These are phyloP conservation scores for Drosophila silvestris DNA, from an alignment of 2,888 invertebrate genomes.

Conservation along the genomic window DNA sequence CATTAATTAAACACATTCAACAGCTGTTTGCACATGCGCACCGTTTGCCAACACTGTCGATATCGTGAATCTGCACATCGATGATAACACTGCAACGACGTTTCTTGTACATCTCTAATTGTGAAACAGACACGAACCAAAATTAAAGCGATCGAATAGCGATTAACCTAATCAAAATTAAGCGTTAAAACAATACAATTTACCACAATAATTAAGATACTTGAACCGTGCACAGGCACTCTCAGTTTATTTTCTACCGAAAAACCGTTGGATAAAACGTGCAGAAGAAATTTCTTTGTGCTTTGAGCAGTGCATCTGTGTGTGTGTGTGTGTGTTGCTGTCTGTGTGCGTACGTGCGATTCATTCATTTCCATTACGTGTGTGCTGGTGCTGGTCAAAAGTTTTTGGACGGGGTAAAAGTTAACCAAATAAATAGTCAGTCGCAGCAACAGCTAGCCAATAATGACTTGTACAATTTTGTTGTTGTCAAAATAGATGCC, in stretches of 20 bases:
- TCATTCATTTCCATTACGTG: slow-evolving; percentile 76
- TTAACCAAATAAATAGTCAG: slow-evolving; percentile 33
- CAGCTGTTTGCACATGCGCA: slow-evolving; percentile 35
- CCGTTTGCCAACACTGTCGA: slow-evolving; percentile 27
- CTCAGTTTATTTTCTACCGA: slow-evolving; percentile 17
- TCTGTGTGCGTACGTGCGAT: slow-evolving; percentile 66
- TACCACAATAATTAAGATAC: slow-evolving; percentile 30
- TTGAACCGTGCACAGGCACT: slow-evolving; percentile 17
- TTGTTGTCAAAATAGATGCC: slow-evolving; percentile 59
- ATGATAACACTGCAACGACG: slow-evolving; percentile 19
- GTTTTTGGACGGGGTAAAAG: slow-evolving; percentile 51
- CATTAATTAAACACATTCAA: slow-evolving; percentile 21
- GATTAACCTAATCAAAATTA: slow-evolving; percentile 43
- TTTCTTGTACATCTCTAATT: slow-evolving; percentile 39
- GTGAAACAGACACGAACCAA: slow-evolving; percentile 48
- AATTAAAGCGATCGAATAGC: slow-evolving; percentile 50
- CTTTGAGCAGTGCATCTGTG: slow-evolving; percentile 34
- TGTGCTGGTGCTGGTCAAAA: slow-evolving; percentile 52
- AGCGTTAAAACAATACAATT: slow-evolving; percentile 23
- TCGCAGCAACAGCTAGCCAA: slow-evolving; percentile 48
- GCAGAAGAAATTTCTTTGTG: slow-evolving; percentile 47
- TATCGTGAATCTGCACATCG: slow-evolving; percentile 20
- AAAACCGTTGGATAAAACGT: slow-evolving; percentile 20
- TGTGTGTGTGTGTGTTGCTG: slow-evolving; percentile 47
- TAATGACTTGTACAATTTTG: slow-evolving; percentile 55